Base-by-base conservation (phyloP, 2,113 vertebrate genomes). In the Calyptomena viridis region DNA sequence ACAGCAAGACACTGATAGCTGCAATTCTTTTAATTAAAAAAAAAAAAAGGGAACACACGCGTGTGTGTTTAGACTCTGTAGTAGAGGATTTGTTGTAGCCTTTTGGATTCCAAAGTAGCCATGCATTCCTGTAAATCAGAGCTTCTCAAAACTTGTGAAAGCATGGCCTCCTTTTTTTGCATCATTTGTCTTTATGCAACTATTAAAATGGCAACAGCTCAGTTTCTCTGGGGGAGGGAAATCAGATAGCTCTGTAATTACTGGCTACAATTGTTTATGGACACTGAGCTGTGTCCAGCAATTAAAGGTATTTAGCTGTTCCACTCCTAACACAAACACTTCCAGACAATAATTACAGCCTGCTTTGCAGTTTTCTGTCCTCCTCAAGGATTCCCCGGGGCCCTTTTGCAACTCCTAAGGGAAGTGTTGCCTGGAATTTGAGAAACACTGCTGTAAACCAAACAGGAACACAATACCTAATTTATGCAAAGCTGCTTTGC, bases 401-500 rank as follows among this genome's bases (percentile, higher is more conserved):
- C 33, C n/a, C 33, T 92, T 86, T 55, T 89, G 35, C 7, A 33
- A n/a, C 27, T 89, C 84, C 72, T 47, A 40, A 69, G 50, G 56
- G 75, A 47, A 35, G 50, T 33, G 31, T 69, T 80, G 50, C 63
- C 63, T 90, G 59, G 73, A 88, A 71, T 93, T 74, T 71, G 89
- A 95, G 93, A 89, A 92, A 89, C 69, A 62, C 55, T 80, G 75
- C 63, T 89, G 84, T 90, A 91, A 91, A 93, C 69, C 63, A 33
- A 90, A 80, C 68, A 90, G 78, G 81, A 96, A 76, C 75, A 87
- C 0, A 1, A 79, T 84, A 80, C 69, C 35, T 85, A 93, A 74
- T 91, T 84, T 68, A 79, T 27, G 80, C 73, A 91, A 91, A 97
- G 87, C 93, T 89, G 78, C 93, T 93, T 93, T 94, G 95, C 95